Percentiles rank a stretch among this genome's conserved stretches.
These are phyloP conservation scores for Graphium colonna DNA, from an alignment of 2,888 invertebrate genomes.

Conservation along the genomic window DNA sequence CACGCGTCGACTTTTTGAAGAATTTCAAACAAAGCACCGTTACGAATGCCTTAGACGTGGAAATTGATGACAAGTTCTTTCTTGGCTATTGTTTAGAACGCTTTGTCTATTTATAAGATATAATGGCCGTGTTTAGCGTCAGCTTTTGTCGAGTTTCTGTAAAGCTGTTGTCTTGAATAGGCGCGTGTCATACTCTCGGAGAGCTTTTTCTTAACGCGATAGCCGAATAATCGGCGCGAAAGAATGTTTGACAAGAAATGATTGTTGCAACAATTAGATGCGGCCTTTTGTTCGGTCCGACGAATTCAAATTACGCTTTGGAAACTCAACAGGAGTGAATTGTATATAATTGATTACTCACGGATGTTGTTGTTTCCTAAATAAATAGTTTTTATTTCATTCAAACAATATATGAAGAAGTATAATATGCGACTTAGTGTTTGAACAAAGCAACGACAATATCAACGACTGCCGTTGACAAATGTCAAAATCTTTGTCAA, in stretches of 20 bases:
- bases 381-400: no score
- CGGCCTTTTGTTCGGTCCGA: neutral
- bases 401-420: no score
- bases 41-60: conserved; percentile 71
- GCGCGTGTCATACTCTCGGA: conserved; percentile 67
- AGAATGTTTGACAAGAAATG: conserved; percentile 36
- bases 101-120: conserved; percentile 73
- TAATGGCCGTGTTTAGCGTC: conserved; percentile 78
- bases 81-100: conserved; percentile 66
- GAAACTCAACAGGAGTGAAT: neutral
- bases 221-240: conserved; percentile 47
- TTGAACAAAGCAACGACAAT: no score
- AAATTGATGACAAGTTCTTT: conserved; percentile 76
- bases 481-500: no score
- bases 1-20: conserved; percentile 56
- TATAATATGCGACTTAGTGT: no score
- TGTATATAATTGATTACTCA: no score
- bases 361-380: no score
- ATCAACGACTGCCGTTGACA: no score
- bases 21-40: conserved; percentile 60
- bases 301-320: neutral
- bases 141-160: conserved; percentile 65
- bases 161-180: conserved; percentile 46
- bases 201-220: conserved; percentile 65
- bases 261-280: conserved; percentile 15